Evolutionary conservation across 1,140 invertebrate genomes (phyloP), one percentile per base, ranked within the genome.

Genomic region (Trichonephila clavipes): DNA sequence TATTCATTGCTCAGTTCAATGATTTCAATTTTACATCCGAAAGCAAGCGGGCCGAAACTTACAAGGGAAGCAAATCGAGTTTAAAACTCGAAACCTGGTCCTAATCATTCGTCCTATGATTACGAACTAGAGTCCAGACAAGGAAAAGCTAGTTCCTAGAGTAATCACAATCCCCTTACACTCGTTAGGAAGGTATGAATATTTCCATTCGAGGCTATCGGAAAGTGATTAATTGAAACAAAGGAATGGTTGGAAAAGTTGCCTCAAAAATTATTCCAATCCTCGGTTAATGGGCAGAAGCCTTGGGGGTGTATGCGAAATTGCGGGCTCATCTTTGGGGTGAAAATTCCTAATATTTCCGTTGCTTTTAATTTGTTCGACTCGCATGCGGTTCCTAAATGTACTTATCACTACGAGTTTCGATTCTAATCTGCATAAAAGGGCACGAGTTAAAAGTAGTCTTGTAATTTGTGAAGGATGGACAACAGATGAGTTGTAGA

Each of bases 161-260:
- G 28, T 12, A 77, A 77, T 77, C 24, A 77, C 72, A 77, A 77
- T 34, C 18, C 72, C 72, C 18, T 77, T 77, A 40, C 34, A 77
- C 34, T 77, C 28, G 34, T 77, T 77, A 40, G 12, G 24, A 16
- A 28, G 6, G 72, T 77, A 77, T 77, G 72, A 77, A 77, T 77
- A 77, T 77, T 77, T 77, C 72, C 72, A 77, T 77, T 77, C 34
- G 72, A 34, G 16, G 72, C 28, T 77, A 77, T 77, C 72, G 72
- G 72, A 77, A 77, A 77, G 72, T 77, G 72, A 77, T 77, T 77
- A 77, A 77, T 77, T 77, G 72, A 16, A 77, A 77, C 72, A 77
- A 77, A 77, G 72, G 28, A 19, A 34, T 24, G 24, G 28, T 7
- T 77, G 28, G 72, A 77, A 77, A 77, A 77, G 72, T 77, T 77